phyloP scores from a whole-genome alignment of 2,797 vertebrate genomes.

The Urophycis tenuis region DNA sequence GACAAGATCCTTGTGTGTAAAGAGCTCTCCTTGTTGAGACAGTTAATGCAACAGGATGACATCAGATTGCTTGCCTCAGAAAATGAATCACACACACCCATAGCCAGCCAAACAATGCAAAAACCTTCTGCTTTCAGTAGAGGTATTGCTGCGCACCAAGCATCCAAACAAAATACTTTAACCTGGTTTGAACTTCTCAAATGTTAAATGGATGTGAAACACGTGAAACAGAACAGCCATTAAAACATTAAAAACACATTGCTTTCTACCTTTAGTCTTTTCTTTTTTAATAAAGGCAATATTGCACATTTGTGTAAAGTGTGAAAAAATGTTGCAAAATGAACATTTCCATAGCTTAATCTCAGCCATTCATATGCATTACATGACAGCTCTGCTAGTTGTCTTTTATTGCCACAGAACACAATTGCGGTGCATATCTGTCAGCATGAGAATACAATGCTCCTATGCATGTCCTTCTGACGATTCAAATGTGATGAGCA shows the following conservation, averaged over 20 bases:
- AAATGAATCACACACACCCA: not conserved
- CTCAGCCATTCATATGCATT: not conserved
- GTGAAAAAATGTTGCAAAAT: slow-evolving; percentile 31
- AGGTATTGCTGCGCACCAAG: not conserved
- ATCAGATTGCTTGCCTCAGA: not conserved
- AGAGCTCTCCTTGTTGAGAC: not conserved
- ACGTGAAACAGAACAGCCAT: slow-evolving; percentile 29
- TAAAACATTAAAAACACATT: slow-evolving; percentile 11
- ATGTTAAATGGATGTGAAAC: slow-evolving; percentile 17
- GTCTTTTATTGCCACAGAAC: slow-evolving; percentile 22
- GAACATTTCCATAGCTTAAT: slow-evolving; percentile 20
- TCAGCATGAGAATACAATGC: not conserved
- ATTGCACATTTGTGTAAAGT: slow-evolving; percentile 55
- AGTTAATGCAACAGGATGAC: not conserved
- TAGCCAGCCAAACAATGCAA: not conserved
- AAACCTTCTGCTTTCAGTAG: not conserved
- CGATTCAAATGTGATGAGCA: not conserved
- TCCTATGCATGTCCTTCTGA: not conserved
- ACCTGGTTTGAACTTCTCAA: not conserved
- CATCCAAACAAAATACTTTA: not conserved
- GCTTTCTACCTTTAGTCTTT: slow-evolving; percentile 18
- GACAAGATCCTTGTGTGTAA: not conserved
- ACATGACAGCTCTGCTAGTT: slow-evolving; percentile 18
- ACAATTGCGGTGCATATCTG: slow-evolving; percentile 14
- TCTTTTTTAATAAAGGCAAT: slow-evolving; percentile 42